phyloP scores from a whole-genome alignment of 2,888 invertebrate genomes.

The Lepidocyrtoides sp. region DNA sequence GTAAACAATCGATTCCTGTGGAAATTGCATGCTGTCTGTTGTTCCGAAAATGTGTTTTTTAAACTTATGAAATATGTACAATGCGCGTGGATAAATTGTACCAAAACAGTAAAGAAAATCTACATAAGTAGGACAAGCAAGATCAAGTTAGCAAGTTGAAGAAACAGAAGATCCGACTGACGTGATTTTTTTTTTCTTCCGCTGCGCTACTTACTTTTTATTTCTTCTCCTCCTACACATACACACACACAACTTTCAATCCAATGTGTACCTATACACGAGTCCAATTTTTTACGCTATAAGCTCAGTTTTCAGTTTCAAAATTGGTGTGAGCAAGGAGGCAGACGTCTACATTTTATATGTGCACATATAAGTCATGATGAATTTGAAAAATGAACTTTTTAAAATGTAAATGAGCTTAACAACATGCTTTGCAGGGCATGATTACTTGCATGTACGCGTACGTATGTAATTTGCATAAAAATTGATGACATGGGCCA shows the following conservation, averaged over 20 bases:
- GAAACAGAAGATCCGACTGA: slow-evolving; percentile 12
- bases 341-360: slow-evolving; percentile 33
- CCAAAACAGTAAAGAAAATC: no score
- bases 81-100: background rate
- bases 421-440: slow-evolving; percentile 44
- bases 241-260: no score
- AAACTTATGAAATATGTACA: background rate
- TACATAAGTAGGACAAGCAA: background rate
- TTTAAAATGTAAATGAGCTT: slow-evolving; percentile 60
- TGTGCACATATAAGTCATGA: slow-evolving; percentile 41
- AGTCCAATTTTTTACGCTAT: background rate
- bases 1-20: slow-evolving; percentile 37
- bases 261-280: no score
- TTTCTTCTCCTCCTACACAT: slow-evolving; percentile 11
- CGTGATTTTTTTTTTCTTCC: slow-evolving; percentile 4
- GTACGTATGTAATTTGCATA: slow-evolving; percentile 65
- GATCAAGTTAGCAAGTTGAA: background rate
- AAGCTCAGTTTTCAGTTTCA: background rate
- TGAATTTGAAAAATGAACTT: slow-evolving; percentile 56
- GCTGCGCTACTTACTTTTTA: background rate
- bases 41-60: background rate
- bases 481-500: slow-evolving; percentile 78
- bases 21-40: background rate
- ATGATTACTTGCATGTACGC: slow-evolving; percentile 45
- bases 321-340: background rate